Evolutionary conservation across 2,797 vertebrate species (phyloP), one percentile per base, ranked within the genome.

Genomic region (Diplodus sargus): DNA sequence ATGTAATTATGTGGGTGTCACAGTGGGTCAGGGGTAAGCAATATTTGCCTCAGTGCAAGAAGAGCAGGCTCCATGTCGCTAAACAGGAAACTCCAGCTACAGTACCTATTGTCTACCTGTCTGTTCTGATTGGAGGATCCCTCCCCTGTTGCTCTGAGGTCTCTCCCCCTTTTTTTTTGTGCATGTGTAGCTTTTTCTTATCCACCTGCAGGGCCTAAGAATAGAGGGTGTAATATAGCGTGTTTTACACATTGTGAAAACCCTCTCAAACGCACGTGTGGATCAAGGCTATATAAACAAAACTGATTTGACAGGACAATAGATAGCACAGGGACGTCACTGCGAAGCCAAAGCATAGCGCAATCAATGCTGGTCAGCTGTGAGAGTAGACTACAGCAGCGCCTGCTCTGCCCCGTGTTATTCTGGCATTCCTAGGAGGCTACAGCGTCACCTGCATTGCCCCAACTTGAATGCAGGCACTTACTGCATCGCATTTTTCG

Each of bases 371-470:
- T 4, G 23, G 4, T 20, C 53, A 22, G 20, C 63, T 30, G 17
- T 63, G 12, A 3, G 45, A 67, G n/a, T 1, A 47, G 39, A 64
- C 39, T 34, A 25, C 54, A 45, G 60, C 20, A 45, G 57, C 58
- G 57, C 67, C 70, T 79, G 52, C 54, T 70, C 22, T 79, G 56
- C 54, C 67, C 22, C 53, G 59, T 58, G n/a, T 58, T 66, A 59
- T 76, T 74, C 57, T 51, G 39, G 23, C 30, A 58, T 83, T 79
- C 68, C 75, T 60, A 25, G 23, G 69, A 39, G 18, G 51, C 42
- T n/a, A 28, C 43, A 28, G 56, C 28, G 0, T 47, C 54, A 71
- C 47, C 66, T 82, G 73, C 68, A 56, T 53, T 62, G 60, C 30
- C 22, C 52, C 18, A 16, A 70, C 72, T 76, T 79, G 61, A 74